phyloP scores from a whole-genome alignment of 2,888 invertebrate genomes.

The Drosophila seclusa region DNA sequence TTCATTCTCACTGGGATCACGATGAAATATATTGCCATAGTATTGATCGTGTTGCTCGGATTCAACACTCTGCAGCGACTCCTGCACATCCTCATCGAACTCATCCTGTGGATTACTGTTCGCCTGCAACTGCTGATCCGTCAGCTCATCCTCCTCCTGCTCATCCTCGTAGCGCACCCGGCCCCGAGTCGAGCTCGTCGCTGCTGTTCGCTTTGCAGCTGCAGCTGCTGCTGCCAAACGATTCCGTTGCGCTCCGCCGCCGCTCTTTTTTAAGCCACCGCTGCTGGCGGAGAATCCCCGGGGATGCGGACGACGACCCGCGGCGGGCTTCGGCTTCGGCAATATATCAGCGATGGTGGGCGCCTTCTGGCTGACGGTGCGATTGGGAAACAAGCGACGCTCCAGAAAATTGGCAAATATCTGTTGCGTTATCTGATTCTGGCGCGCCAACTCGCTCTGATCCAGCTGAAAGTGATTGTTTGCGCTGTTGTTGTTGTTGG shows the following conservation, averaged over 20 bases:
- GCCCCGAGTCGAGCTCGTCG: conserved; percentile 14
- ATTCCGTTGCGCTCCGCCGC: conserved; percentile 58
- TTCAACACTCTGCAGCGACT: conserved; percentile 88
- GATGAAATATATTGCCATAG: conserved; percentile 85
- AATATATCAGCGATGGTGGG: conserved; percentile 89
- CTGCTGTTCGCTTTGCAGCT: conserved; percentile 48
- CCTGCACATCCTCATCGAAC: conserved; percentile 77
- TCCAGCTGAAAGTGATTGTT: conserved; percentile 75
- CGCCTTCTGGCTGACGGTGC: conserved; percentile 85
- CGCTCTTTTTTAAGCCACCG: conserved; percentile 55
- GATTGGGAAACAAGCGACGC: conserved; percentile 88
- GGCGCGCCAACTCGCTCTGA: conserved; percentile 88
- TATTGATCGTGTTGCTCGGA: conserved; percentile 89
- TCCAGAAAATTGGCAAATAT: conserved; percentile 91
- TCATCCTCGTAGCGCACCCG: conserved; percentile 47
- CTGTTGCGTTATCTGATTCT: conserved; percentile 91
- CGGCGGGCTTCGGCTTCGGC: conserved; percentile 84
- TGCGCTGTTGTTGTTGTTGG: background rate
- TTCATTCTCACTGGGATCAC: conserved; percentile 84
- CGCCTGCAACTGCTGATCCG: conserved; percentile 49
- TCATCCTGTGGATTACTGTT: conserved; percentile 59
- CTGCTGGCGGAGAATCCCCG: conserved; percentile 73
- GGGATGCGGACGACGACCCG: conserved; percentile 70
- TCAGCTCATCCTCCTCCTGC: conserved; percentile 46
- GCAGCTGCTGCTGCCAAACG: conserved; percentile 57